Base-by-base conservation (phyloP, 2,797 vertebrate species). In the Spondyliosoma cantharus region DNA sequence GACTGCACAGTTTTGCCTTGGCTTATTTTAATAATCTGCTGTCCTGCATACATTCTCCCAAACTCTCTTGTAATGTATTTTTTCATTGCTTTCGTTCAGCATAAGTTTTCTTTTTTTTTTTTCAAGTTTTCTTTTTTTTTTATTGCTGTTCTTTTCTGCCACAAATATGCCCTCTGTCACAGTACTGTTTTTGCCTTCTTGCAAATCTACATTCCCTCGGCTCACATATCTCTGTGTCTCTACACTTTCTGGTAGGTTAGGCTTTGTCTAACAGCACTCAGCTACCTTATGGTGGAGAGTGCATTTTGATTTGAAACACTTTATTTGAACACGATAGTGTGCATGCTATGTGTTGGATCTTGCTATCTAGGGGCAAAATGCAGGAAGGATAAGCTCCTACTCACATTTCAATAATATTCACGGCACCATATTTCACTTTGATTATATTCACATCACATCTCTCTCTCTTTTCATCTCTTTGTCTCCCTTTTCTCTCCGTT, bases 401-500 rank as follows among this genome's bases (percentile, higher is more conserved):
- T 90, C 85, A 81, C 81, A 83, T 88, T 79, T 86, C 76, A 80
- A 49, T 89, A 81, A 89, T 77, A 86, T 89, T 85, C 87, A 86
- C 63, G 8, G 78, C 71, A 87, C 74, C 78, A 85, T 88, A 87
- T 90, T 92, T 89, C 90, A 86, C 86, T 91, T 88, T 87, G 80
- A 90, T 88, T 90, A 89, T 56, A 89, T 91, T 90, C 89, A 79
- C 74, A 61, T 91, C 89, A 81, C 83, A 89, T 91, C 81, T 87
- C 81, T 86, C 75, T 88, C 67, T 57, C 83, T 88, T 89, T 93
- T 92, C 84, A 90, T 90, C 73, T 86, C 85, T 90, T 89, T 92
- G 86, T 92, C 75, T 90, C n/a, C 48, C 78, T 85, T 37, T 90
- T 86, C 76, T 85, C 85, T 87, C 60, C 16, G 27, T 81, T 37